Conservation (phyloP, 37 sponge, comb jelly and placozoan genomes). For the Ephydatia muelleri region DNA sequence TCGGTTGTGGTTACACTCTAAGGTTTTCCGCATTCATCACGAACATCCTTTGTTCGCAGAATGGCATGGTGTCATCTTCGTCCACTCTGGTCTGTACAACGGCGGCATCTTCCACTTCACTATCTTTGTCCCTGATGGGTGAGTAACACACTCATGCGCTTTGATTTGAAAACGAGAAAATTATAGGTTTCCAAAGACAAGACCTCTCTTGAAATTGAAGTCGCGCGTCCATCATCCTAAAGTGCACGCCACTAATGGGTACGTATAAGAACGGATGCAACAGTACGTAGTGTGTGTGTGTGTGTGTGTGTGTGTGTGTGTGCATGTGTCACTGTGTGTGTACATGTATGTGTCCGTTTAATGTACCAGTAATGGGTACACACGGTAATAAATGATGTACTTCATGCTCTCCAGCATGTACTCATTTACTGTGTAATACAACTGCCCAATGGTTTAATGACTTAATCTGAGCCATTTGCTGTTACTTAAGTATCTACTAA, state of each 20-base stretch:
- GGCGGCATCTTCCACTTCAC: slow-evolving; percentile 72
- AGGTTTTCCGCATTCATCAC: background rate
- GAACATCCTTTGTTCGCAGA: slow-evolving; percentile 25
- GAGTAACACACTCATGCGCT: slow-evolving; percentile 4
- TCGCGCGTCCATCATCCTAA: slow-evolving; percentile 63
- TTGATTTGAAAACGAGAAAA: background rate
- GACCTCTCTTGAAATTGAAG: slow-evolving; percentile 65
- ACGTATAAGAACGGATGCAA: no score
- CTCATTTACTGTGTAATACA: no score
- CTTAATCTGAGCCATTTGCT: no score
- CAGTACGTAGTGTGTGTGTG: no score
- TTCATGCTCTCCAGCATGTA: background rate
- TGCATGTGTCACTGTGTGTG: background rate
- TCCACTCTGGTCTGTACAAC: slow-evolving; percentile 56
- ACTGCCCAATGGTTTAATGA: no score
- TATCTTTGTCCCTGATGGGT: slow-evolving; percentile 72
- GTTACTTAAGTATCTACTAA: no score
- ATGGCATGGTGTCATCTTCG: slow-evolving; percentile 80
- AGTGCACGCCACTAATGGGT: slow-evolving; percentile 67
- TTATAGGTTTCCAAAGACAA: slow-evolving; percentile 50
- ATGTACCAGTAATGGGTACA: no score
- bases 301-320: no score
- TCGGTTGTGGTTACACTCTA: background rate
- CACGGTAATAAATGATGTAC: background rate
- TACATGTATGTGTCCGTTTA: no score